A percentile compares a stretch with the other conserved stretches of the same genome.
Evolutionary conservation across 2,113 vertebrate genomes (phyloP).

Genomic region (Zapus hudsonius): DNA sequence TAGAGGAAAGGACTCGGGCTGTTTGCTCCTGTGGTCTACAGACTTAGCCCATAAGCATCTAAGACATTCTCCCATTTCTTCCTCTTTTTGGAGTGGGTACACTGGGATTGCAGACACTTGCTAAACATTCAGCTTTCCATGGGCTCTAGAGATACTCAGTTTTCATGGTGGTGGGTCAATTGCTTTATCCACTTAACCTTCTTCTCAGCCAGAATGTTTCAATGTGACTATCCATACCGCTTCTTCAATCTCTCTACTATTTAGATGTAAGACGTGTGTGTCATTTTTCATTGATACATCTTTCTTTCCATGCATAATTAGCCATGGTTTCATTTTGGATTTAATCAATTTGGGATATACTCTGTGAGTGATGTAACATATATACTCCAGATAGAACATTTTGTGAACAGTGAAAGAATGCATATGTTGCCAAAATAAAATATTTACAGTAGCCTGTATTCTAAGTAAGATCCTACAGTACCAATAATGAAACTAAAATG

Average conservation of each 20-base stretch:
- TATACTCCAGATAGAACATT: not conserved
- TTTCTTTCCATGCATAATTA: not conserved
- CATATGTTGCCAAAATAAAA: not conserved
- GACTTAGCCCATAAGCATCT: too few species aligned
- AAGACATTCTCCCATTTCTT: too few species aligned
- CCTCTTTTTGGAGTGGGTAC: too few species aligned
- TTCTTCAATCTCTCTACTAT: not conserved
- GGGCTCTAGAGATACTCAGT: too few species aligned
- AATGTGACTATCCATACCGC: too few species aligned
- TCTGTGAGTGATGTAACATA: not conserved
- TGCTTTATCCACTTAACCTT: too few species aligned
- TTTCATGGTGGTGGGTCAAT: too few species aligned
- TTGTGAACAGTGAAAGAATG: not conserved
- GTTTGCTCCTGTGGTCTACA: too few species aligned
- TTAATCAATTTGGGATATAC: not conserved
- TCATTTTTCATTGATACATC: not conserved
- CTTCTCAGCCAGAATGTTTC: too few species aligned
- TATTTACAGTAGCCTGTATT: not conserved
- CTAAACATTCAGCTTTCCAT: too few species aligned
- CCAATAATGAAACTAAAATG: not conserved
- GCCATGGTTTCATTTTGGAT: not conserved
- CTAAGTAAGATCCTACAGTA: constrained; percentile 23
- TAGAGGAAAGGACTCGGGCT: too few species aligned
- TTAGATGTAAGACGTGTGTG: not conserved
- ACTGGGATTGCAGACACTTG: too few species aligned